Evolutionary conservation across 2,797 vertebrate species (phyloP).

Genomic region (Nasua narica): DNA sequence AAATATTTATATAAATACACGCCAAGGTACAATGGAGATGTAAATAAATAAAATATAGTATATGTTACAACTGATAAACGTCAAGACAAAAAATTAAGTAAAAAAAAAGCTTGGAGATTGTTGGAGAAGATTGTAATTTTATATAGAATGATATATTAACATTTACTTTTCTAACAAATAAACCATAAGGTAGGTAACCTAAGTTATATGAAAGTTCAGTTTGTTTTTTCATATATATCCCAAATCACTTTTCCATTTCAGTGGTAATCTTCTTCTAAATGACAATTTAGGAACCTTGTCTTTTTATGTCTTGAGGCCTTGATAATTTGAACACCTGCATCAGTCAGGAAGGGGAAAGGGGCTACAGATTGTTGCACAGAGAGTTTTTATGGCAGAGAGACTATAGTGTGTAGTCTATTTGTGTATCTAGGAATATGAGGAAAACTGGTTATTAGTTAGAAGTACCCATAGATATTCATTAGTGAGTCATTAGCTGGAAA

Average conservation of each 20-base stretch:
- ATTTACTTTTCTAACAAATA: not conserved
- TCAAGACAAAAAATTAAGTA: not conserved
- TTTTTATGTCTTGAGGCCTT: not conserved
- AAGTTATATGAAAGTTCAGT: not conserved
- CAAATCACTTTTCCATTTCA: not conserved
- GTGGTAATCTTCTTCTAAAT: not conserved
- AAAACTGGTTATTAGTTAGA: not conserved
- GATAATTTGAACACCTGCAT: not conserved
- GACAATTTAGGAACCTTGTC: not conserved
- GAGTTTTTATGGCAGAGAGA: not conserved
- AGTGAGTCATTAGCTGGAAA: not conserved
- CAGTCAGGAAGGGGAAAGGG: not conserved
- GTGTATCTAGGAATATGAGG: not conserved
- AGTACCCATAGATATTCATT: not conserved
- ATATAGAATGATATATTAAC: not conserved
- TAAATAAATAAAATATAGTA: not conserved
- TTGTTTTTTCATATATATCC: not conserved
- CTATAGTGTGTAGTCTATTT: not conserved
- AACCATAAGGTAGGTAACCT: not conserved
- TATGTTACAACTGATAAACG: not conserved
- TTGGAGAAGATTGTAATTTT: not conserved
- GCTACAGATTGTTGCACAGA: not conserved
- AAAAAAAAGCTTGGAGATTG: not conserved
- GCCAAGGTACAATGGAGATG: not conserved
- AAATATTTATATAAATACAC: not conserved